Evolutionary conservation across 2,113 vertebrate species (phyloP).

Genomic region (Hemibagrus wyckioides): DNA sequence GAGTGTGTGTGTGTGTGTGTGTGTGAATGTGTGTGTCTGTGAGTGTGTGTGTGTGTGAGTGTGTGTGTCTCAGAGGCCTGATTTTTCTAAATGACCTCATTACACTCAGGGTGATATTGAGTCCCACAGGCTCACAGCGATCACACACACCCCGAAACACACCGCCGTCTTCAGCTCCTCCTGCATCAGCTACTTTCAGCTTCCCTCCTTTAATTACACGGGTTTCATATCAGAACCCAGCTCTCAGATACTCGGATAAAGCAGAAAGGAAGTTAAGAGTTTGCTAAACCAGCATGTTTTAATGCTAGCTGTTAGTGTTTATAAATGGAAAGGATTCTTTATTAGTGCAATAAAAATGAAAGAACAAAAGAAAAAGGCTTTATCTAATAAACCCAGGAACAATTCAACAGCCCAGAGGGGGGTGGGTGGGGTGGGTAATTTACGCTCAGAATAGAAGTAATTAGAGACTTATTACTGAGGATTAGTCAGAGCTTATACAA

Average conservation of each 20-base stretch:
- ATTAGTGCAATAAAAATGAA: background rate
- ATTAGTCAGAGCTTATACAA: background rate
- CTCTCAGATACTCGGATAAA: too few relatives aligned
- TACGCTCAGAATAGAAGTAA: background rate
- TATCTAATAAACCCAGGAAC: background rate
- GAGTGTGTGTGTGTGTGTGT: background rate
- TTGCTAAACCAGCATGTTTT: background rate
- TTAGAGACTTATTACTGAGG: background rate
- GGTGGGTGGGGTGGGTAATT: background rate
- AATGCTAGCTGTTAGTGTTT: background rate
- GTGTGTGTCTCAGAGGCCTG: background rate
- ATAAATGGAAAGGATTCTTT: background rate
- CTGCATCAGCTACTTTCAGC: conserved; percentile 1
- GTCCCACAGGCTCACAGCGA: background rate
- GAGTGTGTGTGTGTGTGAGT: background rate
- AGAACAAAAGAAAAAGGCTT: background rate
- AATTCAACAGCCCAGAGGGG: background rate
- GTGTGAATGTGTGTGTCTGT: background rate
- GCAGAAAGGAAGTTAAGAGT: background rate
- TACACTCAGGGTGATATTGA: background rate
- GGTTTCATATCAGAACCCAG: background rate
- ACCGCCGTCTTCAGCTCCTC: background rate
- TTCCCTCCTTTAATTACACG: background rate
- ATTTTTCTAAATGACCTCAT: conserved; percentile 17
- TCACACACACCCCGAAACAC: background rate